Evolutionary conservation across 2,797 vertebrate genomes (phyloP).

Genomic region (Petrocephalus sullivani): DNA sequence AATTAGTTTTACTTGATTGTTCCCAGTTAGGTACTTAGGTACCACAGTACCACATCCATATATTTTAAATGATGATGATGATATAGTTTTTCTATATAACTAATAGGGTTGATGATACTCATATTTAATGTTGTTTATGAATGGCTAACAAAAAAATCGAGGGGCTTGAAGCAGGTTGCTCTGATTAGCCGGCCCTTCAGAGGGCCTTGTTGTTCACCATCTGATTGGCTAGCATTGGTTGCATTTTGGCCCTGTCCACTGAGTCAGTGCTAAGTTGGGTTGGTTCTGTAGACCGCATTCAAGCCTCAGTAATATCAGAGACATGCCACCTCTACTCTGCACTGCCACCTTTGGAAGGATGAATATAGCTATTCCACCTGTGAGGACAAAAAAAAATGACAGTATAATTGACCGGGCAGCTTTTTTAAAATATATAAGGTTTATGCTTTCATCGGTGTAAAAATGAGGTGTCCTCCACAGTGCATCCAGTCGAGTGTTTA

Average conservation of each 20-base stretch:
- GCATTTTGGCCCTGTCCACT: background rate
- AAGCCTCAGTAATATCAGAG: background rate
- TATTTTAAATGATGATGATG: background rate
- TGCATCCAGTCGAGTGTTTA: background rate
- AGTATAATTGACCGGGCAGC: conserved; percentile 13
- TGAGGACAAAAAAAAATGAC: conserved; percentile 17
- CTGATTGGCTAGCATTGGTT: background rate
- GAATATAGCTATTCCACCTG: background rate
- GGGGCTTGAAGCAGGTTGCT: background rate
- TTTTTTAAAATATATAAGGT: conserved; percentile 19
- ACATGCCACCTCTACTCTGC: background rate
- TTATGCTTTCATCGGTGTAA: conserved; percentile 15
- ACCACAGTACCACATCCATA: background rate
- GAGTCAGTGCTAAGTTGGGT: background rate
- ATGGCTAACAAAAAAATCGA: background rate
- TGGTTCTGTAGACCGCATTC: background rate
- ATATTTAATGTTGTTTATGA: background rate
- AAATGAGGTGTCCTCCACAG: conserved; percentile 20
- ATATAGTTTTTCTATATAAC: background rate
- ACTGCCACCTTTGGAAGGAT: background rate
- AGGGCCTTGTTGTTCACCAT: background rate
- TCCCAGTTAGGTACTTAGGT: background rate
- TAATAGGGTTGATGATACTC: background rate
- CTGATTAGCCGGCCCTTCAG: background rate
- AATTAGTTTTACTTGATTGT: background rate